Percentiles rank a stretch among this genome's conserved stretches.
Conservation (phyloP, 2,797 vertebrate genomes). For the Dipus sagitta region DNA sequence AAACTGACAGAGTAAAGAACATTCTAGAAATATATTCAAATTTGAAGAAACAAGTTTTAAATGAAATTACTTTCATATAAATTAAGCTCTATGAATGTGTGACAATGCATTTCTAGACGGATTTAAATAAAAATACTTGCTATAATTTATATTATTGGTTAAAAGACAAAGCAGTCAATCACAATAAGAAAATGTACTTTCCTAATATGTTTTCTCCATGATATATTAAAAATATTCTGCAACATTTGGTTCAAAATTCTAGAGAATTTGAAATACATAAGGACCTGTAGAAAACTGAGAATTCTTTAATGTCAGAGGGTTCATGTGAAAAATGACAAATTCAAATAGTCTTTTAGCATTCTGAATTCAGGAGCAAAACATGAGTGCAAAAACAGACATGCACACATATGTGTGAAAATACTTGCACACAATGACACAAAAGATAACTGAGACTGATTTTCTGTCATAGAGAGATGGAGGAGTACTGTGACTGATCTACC, state of each 20-base stretch:
- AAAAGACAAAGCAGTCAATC: background rate
- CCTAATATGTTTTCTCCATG: background rate
- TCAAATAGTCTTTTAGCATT: background rate
- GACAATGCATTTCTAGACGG: background rate
- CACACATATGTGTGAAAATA: background rate
- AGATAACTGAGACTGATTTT: too few relatives aligned
- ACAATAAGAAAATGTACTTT: constrained; percentile 8
- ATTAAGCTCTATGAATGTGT: background rate
- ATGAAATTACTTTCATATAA: constrained; percentile 40
- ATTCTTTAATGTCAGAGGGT: background rate
- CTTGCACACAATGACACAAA: too few relatives aligned
- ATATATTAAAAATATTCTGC: background rate
- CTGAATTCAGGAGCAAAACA: background rate
- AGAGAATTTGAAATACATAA: background rate
- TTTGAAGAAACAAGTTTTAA: background rate
- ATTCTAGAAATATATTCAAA: constrained; percentile 9
- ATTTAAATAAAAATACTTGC: background rate
- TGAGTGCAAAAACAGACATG: too few relatives aligned
- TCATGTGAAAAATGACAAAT: background rate
- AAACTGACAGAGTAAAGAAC: background rate
- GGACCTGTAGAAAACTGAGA: background rate
- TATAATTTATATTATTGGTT: constrained; percentile 29
- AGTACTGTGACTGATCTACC: too few relatives aligned
- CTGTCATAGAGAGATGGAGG: too few relatives aligned
- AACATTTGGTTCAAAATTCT: constrained; percentile 13